These are phyloP conservation scores for Phacellophora camtschatica DNA, from an alignment of 30 jellyfish, hydroid and myxozoan genomes.

Conservation along the genomic window DNA sequence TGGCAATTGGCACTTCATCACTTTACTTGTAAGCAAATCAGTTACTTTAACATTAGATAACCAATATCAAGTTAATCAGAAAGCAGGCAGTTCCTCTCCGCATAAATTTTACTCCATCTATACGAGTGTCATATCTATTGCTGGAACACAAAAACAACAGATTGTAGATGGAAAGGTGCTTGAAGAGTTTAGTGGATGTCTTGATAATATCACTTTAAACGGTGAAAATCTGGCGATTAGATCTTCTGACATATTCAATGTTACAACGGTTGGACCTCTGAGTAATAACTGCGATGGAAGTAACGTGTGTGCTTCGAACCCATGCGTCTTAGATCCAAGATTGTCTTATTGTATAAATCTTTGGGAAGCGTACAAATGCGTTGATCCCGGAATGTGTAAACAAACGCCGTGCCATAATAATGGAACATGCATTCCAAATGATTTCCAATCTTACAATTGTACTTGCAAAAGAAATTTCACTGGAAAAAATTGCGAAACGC, in stretches of 20 bases:
- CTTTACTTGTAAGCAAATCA: constrained; percentile 31
- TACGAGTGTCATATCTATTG: constrained; percentile 37
- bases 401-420: constrained; percentile 50
- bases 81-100: constrained; percentile 23
- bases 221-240: constrained; percentile 30
- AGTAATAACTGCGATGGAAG: constrained; percentile 51
- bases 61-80: constrained; percentile 29
- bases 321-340: constrained; percentile 60
- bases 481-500: constrained; percentile 63
- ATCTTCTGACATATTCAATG: constrained; percentile 54
- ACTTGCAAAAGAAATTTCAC: constrained; percentile 64
- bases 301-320: constrained; percentile 68
- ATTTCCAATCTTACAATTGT: constrained; percentile 35
- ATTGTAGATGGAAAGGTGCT: background rate
- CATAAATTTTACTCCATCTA: constrained; percentile 50
- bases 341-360: constrained; percentile 55
- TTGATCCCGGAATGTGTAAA: constrained; percentile 71
- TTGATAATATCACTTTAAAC: constrained; percentile 44
- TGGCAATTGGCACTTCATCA: constrained; percentile 79
- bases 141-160: constrained; percentile 32
- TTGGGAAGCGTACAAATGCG: constrained; percentile 70
- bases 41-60: constrained; percentile 59
- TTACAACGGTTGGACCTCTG: constrained; percentile 15
- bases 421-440: constrained; percentile 55
- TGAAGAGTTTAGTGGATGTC: constrained; percentile 59